phyloP scores from a whole-genome alignment of 2,113 vertebrate genomes.

The Chrysemys picta region DNA sequence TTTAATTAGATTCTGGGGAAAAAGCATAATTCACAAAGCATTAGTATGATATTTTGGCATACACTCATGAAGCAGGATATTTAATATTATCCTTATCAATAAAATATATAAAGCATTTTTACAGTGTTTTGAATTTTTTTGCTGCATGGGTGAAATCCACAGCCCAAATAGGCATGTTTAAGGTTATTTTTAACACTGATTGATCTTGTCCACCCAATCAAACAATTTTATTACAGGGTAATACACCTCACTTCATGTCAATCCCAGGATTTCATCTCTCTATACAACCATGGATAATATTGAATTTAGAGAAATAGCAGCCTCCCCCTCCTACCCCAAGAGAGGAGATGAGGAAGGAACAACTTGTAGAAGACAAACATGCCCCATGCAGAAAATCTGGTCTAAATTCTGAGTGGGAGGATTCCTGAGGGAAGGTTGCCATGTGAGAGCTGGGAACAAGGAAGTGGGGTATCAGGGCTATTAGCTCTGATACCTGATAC shows the following conservation, averaged over 20 bases:
- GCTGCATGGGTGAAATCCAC: background rate
- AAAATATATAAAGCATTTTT: background rate
- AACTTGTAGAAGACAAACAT: background rate
- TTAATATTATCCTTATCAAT: background rate
- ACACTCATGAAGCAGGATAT: background rate
- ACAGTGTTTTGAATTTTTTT: background rate
- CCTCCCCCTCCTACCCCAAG: background rate
- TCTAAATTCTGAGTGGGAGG: background rate
- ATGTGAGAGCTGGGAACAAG: background rate
- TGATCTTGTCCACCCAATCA: background rate
- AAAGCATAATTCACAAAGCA: background rate
- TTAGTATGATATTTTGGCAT: background rate
- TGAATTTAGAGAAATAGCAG: background rate
- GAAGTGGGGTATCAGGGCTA: background rate
- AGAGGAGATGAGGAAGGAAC: background rate
- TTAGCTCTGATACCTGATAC: background rate
- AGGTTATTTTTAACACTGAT: background rate
- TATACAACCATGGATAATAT: background rate
- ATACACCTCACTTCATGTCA: background rate
- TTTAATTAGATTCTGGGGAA: background rate
- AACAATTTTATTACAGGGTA: background rate
- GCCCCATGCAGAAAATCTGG: background rate
- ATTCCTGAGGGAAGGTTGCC: background rate
- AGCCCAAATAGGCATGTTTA: background rate
- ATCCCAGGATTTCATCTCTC: background rate